A percentile compares a stretch with the other conserved stretches of the same genome.
phyloP scores from a whole-genome alignment of 2,113 vertebrate species.

The Fulica atra region DNA sequence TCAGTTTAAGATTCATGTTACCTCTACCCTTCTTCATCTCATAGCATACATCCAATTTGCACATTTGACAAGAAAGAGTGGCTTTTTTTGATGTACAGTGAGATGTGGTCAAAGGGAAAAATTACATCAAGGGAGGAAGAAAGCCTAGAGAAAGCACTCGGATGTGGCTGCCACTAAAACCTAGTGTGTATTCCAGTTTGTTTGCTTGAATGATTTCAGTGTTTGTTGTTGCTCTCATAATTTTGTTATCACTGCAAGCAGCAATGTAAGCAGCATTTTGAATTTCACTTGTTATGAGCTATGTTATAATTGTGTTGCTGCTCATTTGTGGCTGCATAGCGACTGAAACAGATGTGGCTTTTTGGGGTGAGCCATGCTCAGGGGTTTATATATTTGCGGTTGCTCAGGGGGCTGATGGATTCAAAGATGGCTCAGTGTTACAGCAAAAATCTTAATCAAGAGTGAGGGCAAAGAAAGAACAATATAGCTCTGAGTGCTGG shows the following conservation, averaged over 20 bases:
- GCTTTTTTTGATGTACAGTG: constrained; percentile 42
- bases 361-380: not conserved
- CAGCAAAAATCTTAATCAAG: not conserved
- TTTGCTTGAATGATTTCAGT: constrained; percentile 12
- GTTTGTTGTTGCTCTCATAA: constrained; percentile 39
- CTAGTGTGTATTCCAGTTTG: not conserved
- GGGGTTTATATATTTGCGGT: not conserved
- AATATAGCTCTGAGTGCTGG: not conserved
- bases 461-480: not conserved
- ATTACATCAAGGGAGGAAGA: constrained; percentile 19
- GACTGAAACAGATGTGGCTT: constrained; percentile 28
- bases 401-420: not conserved
- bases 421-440: not conserved
- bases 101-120: constrained; percentile 44
- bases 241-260: constrained; percentile 42
- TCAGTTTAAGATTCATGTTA: not conserved
- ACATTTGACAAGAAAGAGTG: constrained; percentile 10
- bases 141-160: not conserved
- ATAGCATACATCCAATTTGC: constrained; percentile 8
- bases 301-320: not conserved
- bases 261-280: constrained; percentile 13
- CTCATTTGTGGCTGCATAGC: not conserved
- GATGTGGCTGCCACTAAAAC: not conserved
- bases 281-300: constrained; percentile 7
- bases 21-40: not conserved